Conservation (phyloP, 2,797 vertebrate genomes). For the Sebastes nivosus region DNA sequence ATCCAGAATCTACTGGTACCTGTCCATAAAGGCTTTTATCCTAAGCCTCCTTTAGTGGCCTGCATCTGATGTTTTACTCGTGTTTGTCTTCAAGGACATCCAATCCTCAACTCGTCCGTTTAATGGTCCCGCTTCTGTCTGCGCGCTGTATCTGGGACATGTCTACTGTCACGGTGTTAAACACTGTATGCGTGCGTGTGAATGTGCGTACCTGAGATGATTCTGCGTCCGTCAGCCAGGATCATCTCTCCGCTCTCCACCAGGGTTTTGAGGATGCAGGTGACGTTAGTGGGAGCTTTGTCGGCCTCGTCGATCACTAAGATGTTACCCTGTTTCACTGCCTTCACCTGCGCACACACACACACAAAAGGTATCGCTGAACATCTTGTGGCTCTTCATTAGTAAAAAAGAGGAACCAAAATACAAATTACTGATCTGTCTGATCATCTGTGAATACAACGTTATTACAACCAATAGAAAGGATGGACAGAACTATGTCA, state of each 20-base stretch:
- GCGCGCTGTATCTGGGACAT: constrained; percentile 15
- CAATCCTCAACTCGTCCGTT: constrained; percentile 5
- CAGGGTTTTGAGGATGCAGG: constrained; percentile 96
- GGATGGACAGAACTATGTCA: background rate
- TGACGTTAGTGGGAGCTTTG: constrained; percentile 98
- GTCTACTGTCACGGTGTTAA: constrained; percentile 28
- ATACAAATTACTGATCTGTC: background rate
- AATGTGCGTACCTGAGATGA: constrained; percentile 85
- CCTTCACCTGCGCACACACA: constrained; percentile 87
- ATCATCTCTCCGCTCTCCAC: constrained; percentile 99
- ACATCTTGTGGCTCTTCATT: too few species aligned
- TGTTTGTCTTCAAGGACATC: constrained; percentile 39
- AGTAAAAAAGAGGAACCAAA: background rate
- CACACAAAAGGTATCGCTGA: background rate
- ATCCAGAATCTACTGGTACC: constrained; percentile 33
- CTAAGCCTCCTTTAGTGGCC: constrained; percentile 22
- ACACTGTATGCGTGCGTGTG: background rate
- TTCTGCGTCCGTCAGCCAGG: constrained; percentile 92
- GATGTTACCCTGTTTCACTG: constrained; percentile 92
- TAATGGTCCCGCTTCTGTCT: constrained; percentile 4
- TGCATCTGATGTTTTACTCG: background rate
- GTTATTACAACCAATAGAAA: background rate
- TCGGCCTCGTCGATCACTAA: constrained; percentile 97
- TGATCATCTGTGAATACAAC: too few species aligned
- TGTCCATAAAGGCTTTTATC: constrained; percentile 63